Evolutionary conservation across 2,797 vertebrate genomes (phyloP), one percentile per base, ranked within the genome.

Genomic region (Acanthornis magna): DNA sequence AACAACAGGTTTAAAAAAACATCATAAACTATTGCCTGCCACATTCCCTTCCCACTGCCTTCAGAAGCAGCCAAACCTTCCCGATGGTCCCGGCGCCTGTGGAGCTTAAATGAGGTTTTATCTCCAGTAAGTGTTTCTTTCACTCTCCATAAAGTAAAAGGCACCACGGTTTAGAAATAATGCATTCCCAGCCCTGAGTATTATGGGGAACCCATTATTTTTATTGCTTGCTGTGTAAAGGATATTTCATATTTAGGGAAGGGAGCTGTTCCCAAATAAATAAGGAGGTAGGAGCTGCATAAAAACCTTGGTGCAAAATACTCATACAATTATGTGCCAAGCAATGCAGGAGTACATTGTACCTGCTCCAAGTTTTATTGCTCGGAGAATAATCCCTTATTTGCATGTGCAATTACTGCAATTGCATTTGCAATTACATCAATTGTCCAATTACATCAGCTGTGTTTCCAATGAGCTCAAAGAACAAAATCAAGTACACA

Each of bases 371-470:
- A 81, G 75, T 62, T 89, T 73, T 68, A 45, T 23, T 87, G 63
- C 63, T 62, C 50, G 4, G 58, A 92, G 77, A 77, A 93, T 71
- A 77, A 94, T 45, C 57, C 2, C 50, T 84, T 20, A 62, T 88
- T 91, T 94, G 85, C 82, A 93, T 89, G 68, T 61, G 75, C 72
- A 91, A 83, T 94, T 91, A 93, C 67, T 70, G 77, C 82, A 85
- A 18, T 47, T 83, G 57, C 88, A 67, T 61, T 63, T 42, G 27
- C 85, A 85, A 87, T 92, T 83, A 77, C 78, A 92, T 70, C 86
- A 79, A 48, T 74, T 55, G 78, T 81, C 74, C 61, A 82, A 79
- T 89, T 93, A 86, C 66, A 70, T 71, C 82, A 43, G 63, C 57
- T 51, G 47, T 10, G 78, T 34, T 88, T 65, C 58, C 91, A 85